These are phyloP conservation scores for Ochotona curzoniae DNA, from an alignment of 2,113 vertebrate genomes.

Conservation along the genomic window DNA sequence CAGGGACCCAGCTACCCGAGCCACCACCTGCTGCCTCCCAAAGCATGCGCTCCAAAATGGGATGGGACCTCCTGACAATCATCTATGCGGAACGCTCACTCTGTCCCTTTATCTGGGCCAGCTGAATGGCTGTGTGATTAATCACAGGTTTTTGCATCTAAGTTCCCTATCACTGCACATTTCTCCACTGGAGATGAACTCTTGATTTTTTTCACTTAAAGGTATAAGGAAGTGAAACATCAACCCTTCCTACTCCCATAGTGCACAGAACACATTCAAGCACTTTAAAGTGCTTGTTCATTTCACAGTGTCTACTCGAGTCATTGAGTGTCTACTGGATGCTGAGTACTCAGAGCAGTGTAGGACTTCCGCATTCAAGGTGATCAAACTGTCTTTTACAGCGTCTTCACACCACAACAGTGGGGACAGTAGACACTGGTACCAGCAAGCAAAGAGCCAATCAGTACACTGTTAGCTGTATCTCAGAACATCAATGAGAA, in stretches of 20 bases:
- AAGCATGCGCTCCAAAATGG: no score
- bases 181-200: neutral
- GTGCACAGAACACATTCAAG: neutral
- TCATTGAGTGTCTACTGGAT: neutral
- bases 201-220: neutral
- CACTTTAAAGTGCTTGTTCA: neutral
- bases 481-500: neutral
- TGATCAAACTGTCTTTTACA: neutral
- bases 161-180: neutral
- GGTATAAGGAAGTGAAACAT: neutral
- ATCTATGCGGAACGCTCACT: no score
- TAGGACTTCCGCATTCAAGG: neutral
- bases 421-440: neutral
- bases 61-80: no score
- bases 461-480: neutral
- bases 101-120: neutral
- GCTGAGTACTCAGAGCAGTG: neutral
- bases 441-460: neutral
- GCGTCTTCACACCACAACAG: neutral
- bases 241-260: neutral
- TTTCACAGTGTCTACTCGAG: no score
- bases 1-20: no score
- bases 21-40: no score
- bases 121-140: neutral
- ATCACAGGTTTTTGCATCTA: neutral